Base-by-base conservation (phyloP, 2,797 vertebrate species). In the Loriculus beryllinus region DNA sequence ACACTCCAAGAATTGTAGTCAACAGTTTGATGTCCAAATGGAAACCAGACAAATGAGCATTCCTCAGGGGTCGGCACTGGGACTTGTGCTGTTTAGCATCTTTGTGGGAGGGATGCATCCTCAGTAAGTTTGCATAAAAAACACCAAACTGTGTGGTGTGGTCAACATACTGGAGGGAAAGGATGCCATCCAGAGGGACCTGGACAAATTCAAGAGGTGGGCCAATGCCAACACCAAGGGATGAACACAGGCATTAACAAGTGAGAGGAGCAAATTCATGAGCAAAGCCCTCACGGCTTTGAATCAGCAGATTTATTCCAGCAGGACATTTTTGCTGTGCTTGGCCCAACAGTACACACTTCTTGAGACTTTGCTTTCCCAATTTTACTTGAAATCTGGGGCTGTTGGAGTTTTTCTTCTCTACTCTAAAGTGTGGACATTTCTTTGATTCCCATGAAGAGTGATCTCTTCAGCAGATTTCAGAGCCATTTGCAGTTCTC, bases 391-490 rank as follows among this genome's bases (percentile, higher is more conserved):
- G 45, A 90, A 68, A 90, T 65, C 13, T 4, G 8, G 11, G 2
- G 2, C 8, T 2, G 4, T 18, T 23, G 20, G 19, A 7, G 2
- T 26, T n/a, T 56, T 42, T 65, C 16, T 42, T 8, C 1, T 21
- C 33, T 3, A 9, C 14, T 12, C 18, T 83, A 10, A 39, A 40
- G 13, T 10, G 20, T 13, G 19, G 15, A 6, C 31, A 72, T 85
- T 85, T 63, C 42, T 78, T 65, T 48, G 22, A 18, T 80, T 91
- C 72, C 45, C 42, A 62, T 3, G 13, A 85, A 85, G 57, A 78
- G 17, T 37, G 52, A 81, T 54, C 47, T 51, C 35, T 83, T 59
- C 33, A 54, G 54, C 62, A 89, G 60, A 69, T 59, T 85, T 62
- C 71, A 91, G 48, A 88, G 52, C 23, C 37, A 16, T 63, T 86